phyloP scores from a whole-genome alignment of 2,113 vertebrate genomes.

The Bettongia penicillata region DNA sequence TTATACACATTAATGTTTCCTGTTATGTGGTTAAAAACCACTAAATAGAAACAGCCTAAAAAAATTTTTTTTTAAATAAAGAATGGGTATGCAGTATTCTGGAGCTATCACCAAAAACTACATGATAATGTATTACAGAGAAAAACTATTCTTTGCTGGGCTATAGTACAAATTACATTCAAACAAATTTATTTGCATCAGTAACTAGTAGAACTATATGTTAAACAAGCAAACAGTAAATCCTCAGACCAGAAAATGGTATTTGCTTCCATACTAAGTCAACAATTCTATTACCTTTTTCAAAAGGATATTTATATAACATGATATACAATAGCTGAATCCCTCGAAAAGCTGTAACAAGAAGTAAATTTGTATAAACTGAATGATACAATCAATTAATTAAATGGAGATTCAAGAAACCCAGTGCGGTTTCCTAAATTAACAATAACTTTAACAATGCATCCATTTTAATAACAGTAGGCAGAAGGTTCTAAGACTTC shows the following conservation, averaged over 20 bases:
- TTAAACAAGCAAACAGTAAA: neutral
- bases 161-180: neutral
- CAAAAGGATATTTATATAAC: neutral
- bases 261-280: neutral
- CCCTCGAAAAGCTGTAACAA: neutral
- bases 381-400: neutral
- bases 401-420: neutral
- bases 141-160: neutral
- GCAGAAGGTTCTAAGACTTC: too few relatives aligned
- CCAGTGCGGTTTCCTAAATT: too few relatives aligned
- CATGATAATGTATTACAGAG: neutral
- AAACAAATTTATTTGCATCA: neutral
- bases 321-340: neutral
- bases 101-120: neutral
- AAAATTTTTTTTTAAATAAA: neutral
- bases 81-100: neutral
- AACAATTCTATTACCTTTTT: neutral
- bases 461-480: too few relatives aligned
- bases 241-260: neutral
- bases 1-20: neutral
- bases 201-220: neutral
- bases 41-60: neutral
- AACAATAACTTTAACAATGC: too few relatives aligned
- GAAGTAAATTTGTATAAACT: neutral
- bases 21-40: neutral